Conservation (phyloP, 2,797 vertebrate genomes). For the Tenualosa thibaudeaui region DNA sequence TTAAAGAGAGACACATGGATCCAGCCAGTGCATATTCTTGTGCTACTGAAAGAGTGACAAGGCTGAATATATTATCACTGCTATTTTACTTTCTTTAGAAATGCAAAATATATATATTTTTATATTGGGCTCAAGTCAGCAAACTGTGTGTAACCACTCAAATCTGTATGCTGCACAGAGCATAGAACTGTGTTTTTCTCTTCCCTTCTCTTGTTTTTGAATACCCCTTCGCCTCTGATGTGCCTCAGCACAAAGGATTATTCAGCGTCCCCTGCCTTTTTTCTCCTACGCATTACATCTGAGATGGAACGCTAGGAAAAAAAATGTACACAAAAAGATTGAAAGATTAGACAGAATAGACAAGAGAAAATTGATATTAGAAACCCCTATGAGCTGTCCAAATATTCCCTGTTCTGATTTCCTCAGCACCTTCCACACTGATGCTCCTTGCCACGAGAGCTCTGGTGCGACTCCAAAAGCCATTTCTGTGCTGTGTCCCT, state of each 20-base stretch:
- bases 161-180: not conserved
- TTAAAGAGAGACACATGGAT: not conserved
- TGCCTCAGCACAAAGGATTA: not conserved
- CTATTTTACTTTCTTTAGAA: not conserved
- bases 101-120: not conserved
- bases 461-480: not conserved
- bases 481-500: slow-evolving; percentile 37
- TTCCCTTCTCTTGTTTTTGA: not conserved
- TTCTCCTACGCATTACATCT: not conserved
- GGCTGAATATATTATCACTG: not conserved
- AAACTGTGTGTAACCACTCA: not conserved
- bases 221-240: not conserved
- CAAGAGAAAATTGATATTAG: slow-evolving; percentile 21
- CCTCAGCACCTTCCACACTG: not conserved
- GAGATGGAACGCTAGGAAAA: slow-evolving; percentile 4
- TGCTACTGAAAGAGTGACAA: not conserved
- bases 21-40: not conserved
- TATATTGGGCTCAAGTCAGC: not conserved
- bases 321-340: slow-evolving; percentile 3
- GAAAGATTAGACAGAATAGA: slow-evolving; percentile 21
- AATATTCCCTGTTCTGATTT: not conserved
- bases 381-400: not conserved
- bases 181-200: not conserved
- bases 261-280: not conserved
- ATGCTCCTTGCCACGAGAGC: not conserved